Evolutionary conservation across 1,140 invertebrate genomes (phyloP), one percentile per base, ranked within the genome.

Genomic region (Gryon sp.): DNA sequence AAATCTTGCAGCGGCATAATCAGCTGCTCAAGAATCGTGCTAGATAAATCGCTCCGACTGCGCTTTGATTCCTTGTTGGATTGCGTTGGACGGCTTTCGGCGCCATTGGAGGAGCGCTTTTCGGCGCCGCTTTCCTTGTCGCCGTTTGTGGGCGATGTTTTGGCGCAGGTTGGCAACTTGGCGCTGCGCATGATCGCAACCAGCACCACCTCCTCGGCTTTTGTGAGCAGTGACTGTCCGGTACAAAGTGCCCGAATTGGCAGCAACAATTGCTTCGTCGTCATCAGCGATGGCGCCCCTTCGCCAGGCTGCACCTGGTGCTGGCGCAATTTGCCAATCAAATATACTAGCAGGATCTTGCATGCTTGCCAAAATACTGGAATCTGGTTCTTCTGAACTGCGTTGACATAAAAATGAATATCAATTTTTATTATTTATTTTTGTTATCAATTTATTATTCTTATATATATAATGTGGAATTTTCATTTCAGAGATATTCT

Each of bases 101-200:
- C n/a, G n/a, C n/a, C 59, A n/a, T 11, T 52, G 0, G 22, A 14
- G 2, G 50, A 32, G 4, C 30, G 14, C 15, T 72, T 72, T 22
- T 72, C 68, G 22, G 40, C 30, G 0, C n/a, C n/a, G n/a, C 15
- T 9, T 12, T 72, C 68, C 16, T 72, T 2, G 89, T 89, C 69
- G 88, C 90, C 59, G 90, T 90, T 83, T 36, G 78, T 84, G 79
- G 89, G 82, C 50, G 90, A 86, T 22, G 89, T 89, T 83, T 90
- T 91, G 19, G 91, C 85, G 53, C 88, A 88, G 12, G 90, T 85
- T 12, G 93, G 93, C 70, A 92, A 81, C 82, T 92, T 92, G 28
- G 93, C 91, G 75, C 92, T 92, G 80, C 93, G 93, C 90, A 94
- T 91, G 11, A 91, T 90, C 38, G 92, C 90, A 9, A 91, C 90